Conservation (phyloP, 2,113 vertebrate species). For the Macaca fascicularis region T2T-MFA8v1.1 NC_088381.1:46505001-46505500, state of each 20-base stretch:
- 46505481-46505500: neutral
- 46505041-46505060: neutral
- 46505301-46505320: constrained; percentile 69
- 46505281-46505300: constrained; percentile 63
- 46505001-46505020: neutral
- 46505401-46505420: neutral
- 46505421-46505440: neutral
- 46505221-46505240: neutral
- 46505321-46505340: constrained; percentile 59
- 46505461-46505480: neutral
- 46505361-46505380: neutral
- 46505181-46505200: neutral
- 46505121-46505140: neutral
- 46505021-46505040: neutral
- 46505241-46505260: neutral
- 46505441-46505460: neutral
- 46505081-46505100: neutral
- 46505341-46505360: constrained; percentile 49
- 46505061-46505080: no score
- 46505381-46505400: neutral
- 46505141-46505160: neutral
- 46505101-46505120: neutral
- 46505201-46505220: neutral
- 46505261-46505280: neutral
- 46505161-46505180: neutral